Evolutionary conservation across 1,140 invertebrate species (phyloP).

Genomic region (Drosophila ficusphila): DNA sequence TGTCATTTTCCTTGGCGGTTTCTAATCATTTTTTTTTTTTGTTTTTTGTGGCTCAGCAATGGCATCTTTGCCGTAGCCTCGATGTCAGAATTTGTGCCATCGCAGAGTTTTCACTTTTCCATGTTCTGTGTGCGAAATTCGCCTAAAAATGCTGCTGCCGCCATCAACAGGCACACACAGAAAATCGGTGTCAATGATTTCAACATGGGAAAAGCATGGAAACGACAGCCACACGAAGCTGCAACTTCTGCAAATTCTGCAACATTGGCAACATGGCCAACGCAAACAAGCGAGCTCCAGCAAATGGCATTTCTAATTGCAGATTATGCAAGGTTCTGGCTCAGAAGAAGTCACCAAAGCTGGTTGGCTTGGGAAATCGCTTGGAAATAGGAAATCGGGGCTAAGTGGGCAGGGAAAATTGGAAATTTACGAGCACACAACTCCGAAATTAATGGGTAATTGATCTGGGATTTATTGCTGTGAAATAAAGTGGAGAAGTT

Average conservation of each 20-base stretch:
- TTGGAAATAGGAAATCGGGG: conserved; percentile 35
- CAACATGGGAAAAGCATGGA: conserved; percentile 67
- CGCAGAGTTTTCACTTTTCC: conserved; percentile 70
- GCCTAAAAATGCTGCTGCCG: conserved; percentile 60
- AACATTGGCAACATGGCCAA: conserved; percentile 21
- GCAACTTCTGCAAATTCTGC: conserved; percentile 17
- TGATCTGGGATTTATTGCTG: conserved; percentile 10
- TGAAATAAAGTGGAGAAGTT: background rate
- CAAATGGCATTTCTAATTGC: conserved; percentile 77
- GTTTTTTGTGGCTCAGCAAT: conserved; percentile 34
- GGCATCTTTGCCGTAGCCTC: conserved; percentile 43
- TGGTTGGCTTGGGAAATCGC: conserved; percentile 26
- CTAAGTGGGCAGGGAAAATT: conserved; percentile 32
- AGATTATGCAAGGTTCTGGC: conserved; percentile 70
- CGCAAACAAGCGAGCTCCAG: conserved; percentile 24
- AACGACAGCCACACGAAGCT: conserved; percentile 25
- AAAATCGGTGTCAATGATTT: conserved; percentile 80
- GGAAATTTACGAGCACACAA: conserved; percentile 11
- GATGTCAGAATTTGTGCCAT: conserved; percentile 58
- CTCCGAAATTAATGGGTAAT: conserved; percentile 27
- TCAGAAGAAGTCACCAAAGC: conserved; percentile 28
- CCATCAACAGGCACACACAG: conserved; percentile 19
- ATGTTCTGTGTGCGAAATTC: conserved; percentile 69
- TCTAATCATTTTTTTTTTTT: conserved; percentile 53
- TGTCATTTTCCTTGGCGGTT: conserved; percentile 51